These are phyloP conservation scores for Agrotis ipsilon DNA, from an alignment of 2,888 invertebrate species.

Conservation along the genomic window DNA sequence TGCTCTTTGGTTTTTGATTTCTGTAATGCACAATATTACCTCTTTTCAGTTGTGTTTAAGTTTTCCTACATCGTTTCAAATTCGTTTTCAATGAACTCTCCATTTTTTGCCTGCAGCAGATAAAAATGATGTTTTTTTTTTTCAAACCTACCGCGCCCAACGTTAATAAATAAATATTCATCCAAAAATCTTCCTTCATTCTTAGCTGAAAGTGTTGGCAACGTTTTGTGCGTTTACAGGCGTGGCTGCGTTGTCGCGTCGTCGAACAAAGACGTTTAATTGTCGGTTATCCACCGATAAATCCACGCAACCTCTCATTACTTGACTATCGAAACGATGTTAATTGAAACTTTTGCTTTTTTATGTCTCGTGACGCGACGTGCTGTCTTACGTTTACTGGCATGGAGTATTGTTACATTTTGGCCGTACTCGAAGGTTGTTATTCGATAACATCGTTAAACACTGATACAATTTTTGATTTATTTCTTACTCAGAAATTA, in stretches of 20 bases:
- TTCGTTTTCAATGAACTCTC: neutral
- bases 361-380: constrained; percentile 60
- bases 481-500: constrained; percentile 17
- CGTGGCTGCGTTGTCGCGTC: constrained; percentile 70
- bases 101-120: neutral
- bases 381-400: constrained; percentile 43
- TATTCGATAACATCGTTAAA: constrained; percentile 24
- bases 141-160: neutral
- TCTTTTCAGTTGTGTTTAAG: too few species aligned
- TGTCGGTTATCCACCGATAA: constrained; percentile 87
- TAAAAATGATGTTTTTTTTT: neutral
- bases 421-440: constrained; percentile 21
- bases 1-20: neutral
- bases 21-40: neutral
- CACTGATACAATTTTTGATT: constrained; percentile 14
- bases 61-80: too few species aligned
- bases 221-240: constrained; percentile 76
- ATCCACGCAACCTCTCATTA: constrained; percentile 88
- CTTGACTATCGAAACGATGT: constrained; percentile 86
- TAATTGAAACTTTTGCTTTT: constrained; percentile 88
- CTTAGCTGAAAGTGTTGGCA: constrained; percentile 62
- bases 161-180: constrained; percentile 22
- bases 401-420: constrained; percentile 51
- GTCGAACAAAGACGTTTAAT: constrained; percentile 88
- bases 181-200: constrained; percentile 46